Evolutionary conservation across 2,113 vertebrate species (phyloP).

Genomic region (Nesogale talazaci): DNA sequence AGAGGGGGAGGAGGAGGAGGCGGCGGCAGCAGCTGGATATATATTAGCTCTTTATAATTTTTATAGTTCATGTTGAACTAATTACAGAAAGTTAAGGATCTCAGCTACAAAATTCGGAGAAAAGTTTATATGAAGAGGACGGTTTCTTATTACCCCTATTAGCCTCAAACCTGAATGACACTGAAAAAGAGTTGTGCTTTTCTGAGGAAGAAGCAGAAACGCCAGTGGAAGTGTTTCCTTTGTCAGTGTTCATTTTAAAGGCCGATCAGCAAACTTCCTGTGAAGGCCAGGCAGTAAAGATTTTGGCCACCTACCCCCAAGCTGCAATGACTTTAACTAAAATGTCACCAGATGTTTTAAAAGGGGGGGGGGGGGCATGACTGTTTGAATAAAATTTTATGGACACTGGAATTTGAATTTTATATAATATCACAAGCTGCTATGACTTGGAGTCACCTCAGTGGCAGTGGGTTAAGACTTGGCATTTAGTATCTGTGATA

Average conservation of each 20-base stretch:
- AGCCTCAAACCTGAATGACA: conserved; percentile 27
- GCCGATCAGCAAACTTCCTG: background rate
- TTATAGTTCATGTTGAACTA: conserved; percentile 26
- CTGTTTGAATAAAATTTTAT: background rate
- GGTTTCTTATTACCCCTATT: background rate
- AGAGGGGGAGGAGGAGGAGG: conserved; percentile 8
- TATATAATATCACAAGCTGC: background rate
- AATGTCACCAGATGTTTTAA: background rate
- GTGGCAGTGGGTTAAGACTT: background rate
- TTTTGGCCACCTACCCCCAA: background rate
- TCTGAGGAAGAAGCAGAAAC: background rate
- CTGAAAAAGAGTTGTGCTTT: conserved; percentile 12
- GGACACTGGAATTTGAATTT: conserved; percentile 26
- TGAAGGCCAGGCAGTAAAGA: conserved; percentile 3
- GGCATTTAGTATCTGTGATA: too few species aligned
- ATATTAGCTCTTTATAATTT: conserved; percentile 6
- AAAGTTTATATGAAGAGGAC: background rate
- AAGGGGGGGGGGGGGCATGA: too few species aligned
- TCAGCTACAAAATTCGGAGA: conserved; percentile 38
- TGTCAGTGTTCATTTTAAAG: background rate
- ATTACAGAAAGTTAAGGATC: conserved; percentile 32
- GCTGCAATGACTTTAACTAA: background rate
- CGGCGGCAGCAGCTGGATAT: background rate
- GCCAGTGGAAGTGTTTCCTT: background rate
- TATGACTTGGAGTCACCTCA: background rate